These are phyloP conservation scores for Naso thynnoides DNA, from an alignment of 2,797 vertebrate species.

Conservation along the genomic window DNA sequence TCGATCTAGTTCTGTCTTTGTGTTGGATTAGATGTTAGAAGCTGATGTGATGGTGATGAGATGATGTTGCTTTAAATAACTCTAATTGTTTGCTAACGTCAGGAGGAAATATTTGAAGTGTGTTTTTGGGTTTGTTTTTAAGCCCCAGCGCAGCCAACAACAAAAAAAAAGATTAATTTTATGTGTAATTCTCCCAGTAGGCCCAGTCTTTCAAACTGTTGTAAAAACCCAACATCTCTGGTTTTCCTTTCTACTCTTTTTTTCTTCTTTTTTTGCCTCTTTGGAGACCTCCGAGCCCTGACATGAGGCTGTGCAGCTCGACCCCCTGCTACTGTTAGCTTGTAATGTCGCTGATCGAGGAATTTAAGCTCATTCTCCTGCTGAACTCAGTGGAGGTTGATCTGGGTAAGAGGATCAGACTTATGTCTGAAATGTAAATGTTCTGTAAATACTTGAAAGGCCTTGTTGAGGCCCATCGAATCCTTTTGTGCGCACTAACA, in stretches of 20 bases:
- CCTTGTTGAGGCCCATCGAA: conserved; percentile 46
- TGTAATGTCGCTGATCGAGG: conserved; percentile 54
- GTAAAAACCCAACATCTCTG: background rate
- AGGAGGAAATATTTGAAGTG: background rate
- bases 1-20: too few species aligned
- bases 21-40: too few species aligned
- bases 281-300: background rate
- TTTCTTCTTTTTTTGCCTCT: conserved; percentile 5
- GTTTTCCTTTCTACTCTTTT: background rate
- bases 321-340: conserved; percentile 54
- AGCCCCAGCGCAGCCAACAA: background rate
- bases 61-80: too few species aligned
- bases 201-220: background rate
- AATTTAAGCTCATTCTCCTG: conserved; percentile 60
- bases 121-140: background rate
- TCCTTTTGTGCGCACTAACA: conserved; percentile 59
- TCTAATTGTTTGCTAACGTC: too few species aligned
- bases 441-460: conserved; percentile 69
- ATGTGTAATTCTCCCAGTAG: background rate
- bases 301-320: conserved; percentile 1
- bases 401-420: conserved; percentile 75
- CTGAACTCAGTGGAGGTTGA: conserved; percentile 58
- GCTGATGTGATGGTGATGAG: too few species aligned
- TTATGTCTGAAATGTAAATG: conserved; percentile 69
- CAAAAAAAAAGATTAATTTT: background rate